Conservation (phyloP, 2,888 invertebrate genomes). For the Epirrhoe alternata region DNA sequence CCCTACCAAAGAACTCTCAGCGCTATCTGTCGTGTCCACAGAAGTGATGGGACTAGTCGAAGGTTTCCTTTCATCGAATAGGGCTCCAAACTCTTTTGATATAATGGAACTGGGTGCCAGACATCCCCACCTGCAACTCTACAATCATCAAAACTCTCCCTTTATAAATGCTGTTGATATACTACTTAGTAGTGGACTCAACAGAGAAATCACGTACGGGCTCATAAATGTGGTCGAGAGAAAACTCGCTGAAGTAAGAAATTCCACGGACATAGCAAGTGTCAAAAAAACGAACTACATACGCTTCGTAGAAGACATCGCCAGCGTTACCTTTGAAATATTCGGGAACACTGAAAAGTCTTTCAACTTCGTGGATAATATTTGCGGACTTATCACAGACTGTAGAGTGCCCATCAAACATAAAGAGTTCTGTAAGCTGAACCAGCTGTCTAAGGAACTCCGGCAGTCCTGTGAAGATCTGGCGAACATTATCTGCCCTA, state of each 20-base stretch:
- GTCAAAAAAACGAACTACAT: constrained; percentile 80
- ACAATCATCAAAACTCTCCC: constrained; percentile 79
- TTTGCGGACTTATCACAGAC: constrained; percentile 74
- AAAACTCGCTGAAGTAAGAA: constrained; percentile 78
- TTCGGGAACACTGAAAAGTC: constrained; percentile 79
- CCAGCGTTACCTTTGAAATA: constrained; percentile 80
- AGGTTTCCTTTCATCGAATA: constrained; percentile 82
- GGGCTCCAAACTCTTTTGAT: constrained; percentile 79
- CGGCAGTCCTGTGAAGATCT: constrained; percentile 81
- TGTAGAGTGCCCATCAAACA: constrained; percentile 79
- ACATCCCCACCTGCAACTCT: constrained; percentile 78
- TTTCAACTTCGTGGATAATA: constrained; percentile 74
- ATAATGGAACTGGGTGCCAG: constrained; percentile 75
- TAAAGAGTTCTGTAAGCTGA: constrained; percentile 79
- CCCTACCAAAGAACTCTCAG: constrained; percentile 82
- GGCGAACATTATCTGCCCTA: constrained; percentile 61
- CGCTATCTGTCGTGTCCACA: constrained; percentile 84
- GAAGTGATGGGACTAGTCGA: constrained; percentile 86
- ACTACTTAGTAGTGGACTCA: constrained; percentile 77
- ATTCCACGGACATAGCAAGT: constrained; percentile 70
- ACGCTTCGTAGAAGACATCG: constrained; percentile 78
- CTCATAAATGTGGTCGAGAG: constrained; percentile 80
- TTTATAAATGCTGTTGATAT: constrained; percentile 81
- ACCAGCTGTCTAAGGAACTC: constrained; percentile 76
- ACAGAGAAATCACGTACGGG: constrained; percentile 80